These are phyloP conservation scores for Tachina grossa DNA, from an alignment of 2,888 invertebrate species.

Conservation along the genomic window DNA sequence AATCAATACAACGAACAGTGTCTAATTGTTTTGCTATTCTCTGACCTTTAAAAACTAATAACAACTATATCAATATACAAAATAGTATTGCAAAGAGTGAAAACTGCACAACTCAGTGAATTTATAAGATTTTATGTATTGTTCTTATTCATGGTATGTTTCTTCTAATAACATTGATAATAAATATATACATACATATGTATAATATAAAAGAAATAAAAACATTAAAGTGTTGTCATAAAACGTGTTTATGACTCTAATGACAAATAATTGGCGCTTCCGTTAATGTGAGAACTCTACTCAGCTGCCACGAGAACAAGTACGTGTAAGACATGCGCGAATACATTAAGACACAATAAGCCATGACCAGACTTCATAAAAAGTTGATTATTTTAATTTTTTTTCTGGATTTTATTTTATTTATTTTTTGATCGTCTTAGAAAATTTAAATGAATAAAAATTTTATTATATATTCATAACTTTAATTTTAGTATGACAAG, in stretches of 20 bases:
- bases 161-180: constrained; percentile 25
- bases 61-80: constrained; percentile 18
- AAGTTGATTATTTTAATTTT: constrained; percentile 39
- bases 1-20: constrained; percentile 43
- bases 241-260: constrained; percentile 75
- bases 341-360: constrained; percentile 38
- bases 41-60: constrained; percentile 50
- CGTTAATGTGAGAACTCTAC: constrained; percentile 73
- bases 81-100: constrained; percentile 30
- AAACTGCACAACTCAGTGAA: constrained; percentile 41
- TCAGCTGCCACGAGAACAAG: constrained; percentile 35
- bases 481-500: background rate
- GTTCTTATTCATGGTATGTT: background rate
- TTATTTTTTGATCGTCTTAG: background rate
- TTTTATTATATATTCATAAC: constrained; percentile 17
- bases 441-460: constrained; percentile 11
- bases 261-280: constrained; percentile 75
- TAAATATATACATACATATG: constrained; percentile 51
- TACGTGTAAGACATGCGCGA: constrained; percentile 51
- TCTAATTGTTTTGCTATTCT: constrained; percentile 20
- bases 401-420: background rate
- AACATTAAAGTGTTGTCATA: constrained; percentile 73
- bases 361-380: constrained; percentile 57
- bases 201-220: constrained; percentile 59
- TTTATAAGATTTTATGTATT: constrained; percentile 42